Conservation (phyloP, 2,888 invertebrate species). For the Caenorhabditis sulstoni region DNA sequence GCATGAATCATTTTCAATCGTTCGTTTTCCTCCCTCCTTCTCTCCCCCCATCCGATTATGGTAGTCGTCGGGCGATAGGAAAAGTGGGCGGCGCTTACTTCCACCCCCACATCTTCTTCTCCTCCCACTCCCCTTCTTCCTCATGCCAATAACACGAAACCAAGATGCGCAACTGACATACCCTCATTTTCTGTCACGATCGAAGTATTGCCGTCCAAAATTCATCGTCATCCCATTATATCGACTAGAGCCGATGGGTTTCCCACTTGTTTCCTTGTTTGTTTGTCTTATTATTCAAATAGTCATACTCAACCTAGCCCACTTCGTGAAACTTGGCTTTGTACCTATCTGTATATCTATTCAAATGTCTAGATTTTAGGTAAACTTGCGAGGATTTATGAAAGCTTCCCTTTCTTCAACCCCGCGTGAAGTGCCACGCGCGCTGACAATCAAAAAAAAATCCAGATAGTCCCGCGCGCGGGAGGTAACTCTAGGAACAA, state of each 20-base stretch:
- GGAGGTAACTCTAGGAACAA: slow-evolving; percentile 27
- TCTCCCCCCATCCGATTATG: slow-evolving; percentile 46
- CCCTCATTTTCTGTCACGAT: background rate
- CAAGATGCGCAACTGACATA: slow-evolving; percentile 34
- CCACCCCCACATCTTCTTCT: slow-evolving; percentile 3
- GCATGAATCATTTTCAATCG: slow-evolving; percentile 62
- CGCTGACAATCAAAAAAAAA: background rate
- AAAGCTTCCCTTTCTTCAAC: background rate
- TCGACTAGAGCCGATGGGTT: background rate
- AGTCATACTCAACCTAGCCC: slow-evolving; percentile 20
- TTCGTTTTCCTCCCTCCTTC: slow-evolving; percentile 24
- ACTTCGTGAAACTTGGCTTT: slow-evolving; percentile 12
- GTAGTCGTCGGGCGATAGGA: slow-evolving; percentile 41
- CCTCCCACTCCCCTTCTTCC: slow-evolving; percentile 13
- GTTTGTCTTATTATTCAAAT: slow-evolving; percentile 35
- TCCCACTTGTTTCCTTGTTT: slow-evolving; percentile 12
- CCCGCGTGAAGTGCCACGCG: slow-evolving; percentile 41
- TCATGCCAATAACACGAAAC: slow-evolving; percentile 48
- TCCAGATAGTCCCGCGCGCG: slow-evolving; percentile 27
- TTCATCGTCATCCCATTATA: background rate
- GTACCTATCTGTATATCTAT: slow-evolving; percentile 5
- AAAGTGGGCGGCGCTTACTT: slow-evolving; percentile 54
- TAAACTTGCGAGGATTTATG: background rate
- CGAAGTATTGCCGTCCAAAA: no score
- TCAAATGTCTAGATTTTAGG: background rate